Evolutionary conservation across 2,113 vertebrate genomes (phyloP).

Genomic region (Dermatemys mawii): DNA sequence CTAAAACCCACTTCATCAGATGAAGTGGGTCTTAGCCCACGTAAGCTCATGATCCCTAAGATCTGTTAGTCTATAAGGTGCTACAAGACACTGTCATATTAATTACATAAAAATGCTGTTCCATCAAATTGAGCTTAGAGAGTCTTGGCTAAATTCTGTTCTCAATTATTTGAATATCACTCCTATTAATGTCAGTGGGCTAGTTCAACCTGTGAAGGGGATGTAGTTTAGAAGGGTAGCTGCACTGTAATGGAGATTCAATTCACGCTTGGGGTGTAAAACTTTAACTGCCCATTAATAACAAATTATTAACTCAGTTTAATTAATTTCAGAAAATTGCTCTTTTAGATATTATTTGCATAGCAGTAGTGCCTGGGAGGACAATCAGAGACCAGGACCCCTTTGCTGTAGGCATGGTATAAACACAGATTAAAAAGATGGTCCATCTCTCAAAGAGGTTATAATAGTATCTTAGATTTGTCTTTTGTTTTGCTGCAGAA

Average conservation of each 20-base stretch:
- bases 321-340: not conserved
- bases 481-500: not conserved
- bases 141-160: not conserved
- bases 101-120: not conserved
- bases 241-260: too few relatives aligned
- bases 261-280: not conserved
- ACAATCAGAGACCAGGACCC: too few relatives aligned
- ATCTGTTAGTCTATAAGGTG: too few relatives aligned
- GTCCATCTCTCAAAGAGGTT: too few relatives aligned
- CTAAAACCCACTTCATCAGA: too few relatives aligned
- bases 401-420: too few relatives aligned
- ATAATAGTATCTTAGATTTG: too few relatives aligned
- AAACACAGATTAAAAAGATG: too few relatives aligned
- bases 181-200: not conserved
- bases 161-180: not conserved
- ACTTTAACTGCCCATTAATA: fast-evolving
- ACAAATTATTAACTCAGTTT: not conserved
- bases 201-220: not conserved
- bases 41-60: too few relatives aligned
- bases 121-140: not conserved
- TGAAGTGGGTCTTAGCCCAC: too few relatives aligned
- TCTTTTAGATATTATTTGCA: not conserved
- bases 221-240: not conserved
- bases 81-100: too few relatives aligned
- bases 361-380: too few relatives aligned